phyloP scores from a whole-genome alignment of 2,888 invertebrate genomes.

The Cacoxenus indagator region DNA sequence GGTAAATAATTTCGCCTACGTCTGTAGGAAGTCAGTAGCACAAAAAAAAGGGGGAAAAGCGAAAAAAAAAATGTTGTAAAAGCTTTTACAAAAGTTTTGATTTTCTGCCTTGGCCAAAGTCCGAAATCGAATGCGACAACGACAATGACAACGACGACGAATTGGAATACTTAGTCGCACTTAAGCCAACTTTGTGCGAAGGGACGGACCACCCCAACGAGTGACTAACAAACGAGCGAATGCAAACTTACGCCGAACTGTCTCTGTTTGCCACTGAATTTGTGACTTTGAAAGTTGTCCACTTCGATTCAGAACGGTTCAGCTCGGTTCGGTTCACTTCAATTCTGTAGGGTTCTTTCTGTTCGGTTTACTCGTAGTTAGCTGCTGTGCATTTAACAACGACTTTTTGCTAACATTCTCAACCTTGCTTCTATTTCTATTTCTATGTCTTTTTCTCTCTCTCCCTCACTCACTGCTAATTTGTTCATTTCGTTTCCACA shows the following conservation, averaged over 20 bases:
- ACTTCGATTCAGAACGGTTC: constrained; percentile 9
- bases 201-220: constrained; percentile 40
- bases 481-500: constrained; percentile 38
- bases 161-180: constrained; percentile 37
- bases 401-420: constrained; percentile 21
- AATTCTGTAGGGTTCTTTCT: background rate
- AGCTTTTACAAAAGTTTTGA: constrained; percentile 57
- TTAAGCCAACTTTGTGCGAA: constrained; percentile 48
- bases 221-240: constrained; percentile 33
- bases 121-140: constrained; percentile 15
- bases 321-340: background rate
- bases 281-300: constrained; percentile 20
- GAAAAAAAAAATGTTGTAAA: constrained; percentile 36
- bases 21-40: constrained; percentile 28
- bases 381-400: background rate
- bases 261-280: constrained; percentile 18
- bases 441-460: constrained; percentile 10
- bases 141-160: constrained; percentile 16
- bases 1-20: constrained; percentile 39
- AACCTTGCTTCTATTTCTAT: constrained; percentile 10
- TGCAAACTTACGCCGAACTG: background rate
- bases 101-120: constrained; percentile 18
- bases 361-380: background rate
- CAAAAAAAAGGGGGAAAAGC: constrained; percentile 42
- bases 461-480: constrained; percentile 1